phyloP scores from a whole-genome alignment of 30 jellyfish, hydroid and myxozoan genomes.

The Hydractinia echinata region DNA sequence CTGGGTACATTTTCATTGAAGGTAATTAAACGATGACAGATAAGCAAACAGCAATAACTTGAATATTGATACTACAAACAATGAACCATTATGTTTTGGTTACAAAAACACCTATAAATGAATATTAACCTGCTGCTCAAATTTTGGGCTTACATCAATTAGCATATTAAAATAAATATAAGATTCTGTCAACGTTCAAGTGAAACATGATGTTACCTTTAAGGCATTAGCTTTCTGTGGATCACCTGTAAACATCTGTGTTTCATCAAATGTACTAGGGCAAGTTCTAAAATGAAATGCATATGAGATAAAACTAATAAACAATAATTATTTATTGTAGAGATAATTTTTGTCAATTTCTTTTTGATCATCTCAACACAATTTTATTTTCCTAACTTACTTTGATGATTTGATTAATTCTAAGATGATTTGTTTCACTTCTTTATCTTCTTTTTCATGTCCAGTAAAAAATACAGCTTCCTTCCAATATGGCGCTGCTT shows the following conservation, averaged over 20 bases:
- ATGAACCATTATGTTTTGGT: too few relatives aligned
- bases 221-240: constrained; percentile 46
- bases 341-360: not conserved
- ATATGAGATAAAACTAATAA: not conserved
- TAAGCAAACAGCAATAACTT: too few relatives aligned
- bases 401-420: constrained; percentile 53
- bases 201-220: constrained; percentile 39
- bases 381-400: constrained; percentile 22
- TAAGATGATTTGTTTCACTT: constrained; percentile 40
- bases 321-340: not conserved
- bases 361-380: not conserved
- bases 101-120: too few relatives aligned
- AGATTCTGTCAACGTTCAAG: too few relatives aligned
- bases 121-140: too few relatives aligned
- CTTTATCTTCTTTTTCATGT: constrained; percentile 53
- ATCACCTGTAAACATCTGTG: constrained; percentile 82
- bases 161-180: too few relatives aligned
- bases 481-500: constrained; percentile 93
- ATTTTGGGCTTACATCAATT: too few relatives aligned
- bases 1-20: too few relatives aligned
- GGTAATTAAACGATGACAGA: too few relatives aligned
- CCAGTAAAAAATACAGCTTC: constrained; percentile 83
- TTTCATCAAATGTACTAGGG: constrained; percentile 96
- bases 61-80: too few relatives aligned
- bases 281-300: constrained; percentile 44